Percentiles rank a stretch among this genome's conserved stretches.
These are phyloP conservation scores for Pelusios castaneus DNA, from an alignment of 2,113 vertebrate genomes.

Conservation along the genomic window DNA sequence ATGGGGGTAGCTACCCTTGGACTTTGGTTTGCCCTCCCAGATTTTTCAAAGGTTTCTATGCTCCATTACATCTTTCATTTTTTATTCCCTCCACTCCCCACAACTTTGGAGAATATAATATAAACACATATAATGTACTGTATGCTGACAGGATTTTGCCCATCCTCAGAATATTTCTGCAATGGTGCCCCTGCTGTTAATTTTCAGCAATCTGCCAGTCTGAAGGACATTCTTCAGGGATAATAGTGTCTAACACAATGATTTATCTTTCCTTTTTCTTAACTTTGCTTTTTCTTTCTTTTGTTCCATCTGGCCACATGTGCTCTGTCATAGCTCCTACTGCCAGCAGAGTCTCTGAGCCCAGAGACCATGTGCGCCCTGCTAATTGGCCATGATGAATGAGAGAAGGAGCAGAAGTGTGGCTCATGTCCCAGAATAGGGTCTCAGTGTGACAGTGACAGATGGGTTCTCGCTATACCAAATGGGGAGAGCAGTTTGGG, in stretches of 20 bases:
- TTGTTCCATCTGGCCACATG: conserved; percentile 1
- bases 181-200: background rate
- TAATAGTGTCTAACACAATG: accelerated
- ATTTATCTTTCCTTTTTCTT: background rate
- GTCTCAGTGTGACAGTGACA: accelerated
- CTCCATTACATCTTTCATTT: background rate
- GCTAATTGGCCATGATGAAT: background rate
- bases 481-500: accelerated
- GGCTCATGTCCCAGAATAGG: background rate
- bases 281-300: background rate
- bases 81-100: background rate
- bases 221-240: accelerated
- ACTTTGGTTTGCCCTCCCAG: background rate
- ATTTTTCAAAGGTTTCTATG: background rate
- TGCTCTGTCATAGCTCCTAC: background rate
- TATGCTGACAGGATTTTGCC: background rate
- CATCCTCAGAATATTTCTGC: background rate
- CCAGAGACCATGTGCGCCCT: background rate
- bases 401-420: accelerated
- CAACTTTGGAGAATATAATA: background rate
- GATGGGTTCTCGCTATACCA: accelerated
- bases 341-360: background rate
- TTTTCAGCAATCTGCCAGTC: accelerated
- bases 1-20: background rate
- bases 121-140: background rate